Evolutionary conservation across 2,888 invertebrate genomes (phyloP).

Genomic region (Drosophila robusta): DNA sequence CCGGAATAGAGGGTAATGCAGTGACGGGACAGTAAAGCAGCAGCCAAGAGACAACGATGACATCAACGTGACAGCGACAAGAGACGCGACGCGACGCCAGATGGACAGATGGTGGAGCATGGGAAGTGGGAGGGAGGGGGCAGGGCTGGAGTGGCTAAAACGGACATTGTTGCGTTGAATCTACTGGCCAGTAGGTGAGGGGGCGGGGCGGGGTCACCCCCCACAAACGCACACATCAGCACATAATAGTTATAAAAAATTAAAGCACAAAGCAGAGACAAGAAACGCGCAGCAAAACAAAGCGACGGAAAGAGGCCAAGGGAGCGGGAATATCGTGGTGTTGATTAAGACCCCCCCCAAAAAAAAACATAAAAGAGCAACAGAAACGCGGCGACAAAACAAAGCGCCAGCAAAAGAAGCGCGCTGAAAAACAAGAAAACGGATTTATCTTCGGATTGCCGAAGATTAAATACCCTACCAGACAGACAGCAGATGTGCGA

Average conservation of each 20-base stretch:
- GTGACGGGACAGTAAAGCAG: constrained; percentile 21
- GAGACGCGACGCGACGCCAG: constrained; percentile 48
- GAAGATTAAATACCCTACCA: not conserved
- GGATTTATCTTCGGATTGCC: not conserved
- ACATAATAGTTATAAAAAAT: constrained; percentile 73
- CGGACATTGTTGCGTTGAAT: constrained; percentile 19
- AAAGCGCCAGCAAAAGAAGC: not conserved
- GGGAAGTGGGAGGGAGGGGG: not conserved
- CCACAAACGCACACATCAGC: constrained; percentile 73
- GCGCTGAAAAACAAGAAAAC: constrained; percentile 11
- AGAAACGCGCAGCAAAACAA: constrained; percentile 24
- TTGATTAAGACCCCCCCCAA: constrained; percentile 14
- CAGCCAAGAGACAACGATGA: constrained; percentile 36
- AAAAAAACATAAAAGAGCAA: constrained; percentile 18
- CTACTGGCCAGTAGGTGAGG: not conserved
- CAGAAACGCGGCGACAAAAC: constrained; percentile 22
- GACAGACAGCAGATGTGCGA: too few species aligned
- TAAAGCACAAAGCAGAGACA: constrained; percentile 49
- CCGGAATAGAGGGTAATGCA: constrained; percentile 8
- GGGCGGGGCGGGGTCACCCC: not conserved
- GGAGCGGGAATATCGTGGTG: not conserved
- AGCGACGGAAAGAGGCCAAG: not conserved
- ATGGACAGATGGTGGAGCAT: constrained; percentile 43
- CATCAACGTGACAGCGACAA: constrained; percentile 61
- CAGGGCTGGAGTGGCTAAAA: not conserved